phyloP scores from a whole-genome alignment of 2,888 invertebrate species.

The Flexamia atlantica region DNA sequence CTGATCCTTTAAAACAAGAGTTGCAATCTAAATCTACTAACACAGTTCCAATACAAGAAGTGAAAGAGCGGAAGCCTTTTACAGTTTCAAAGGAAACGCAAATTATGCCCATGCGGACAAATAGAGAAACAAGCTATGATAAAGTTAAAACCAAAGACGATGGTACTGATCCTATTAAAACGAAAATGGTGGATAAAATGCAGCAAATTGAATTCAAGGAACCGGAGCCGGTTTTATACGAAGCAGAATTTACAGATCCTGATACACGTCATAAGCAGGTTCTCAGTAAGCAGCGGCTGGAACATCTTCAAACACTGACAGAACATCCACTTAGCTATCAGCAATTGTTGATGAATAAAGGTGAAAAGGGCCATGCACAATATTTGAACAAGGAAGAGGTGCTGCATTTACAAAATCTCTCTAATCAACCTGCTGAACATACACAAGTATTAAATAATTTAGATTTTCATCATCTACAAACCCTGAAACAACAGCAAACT shows the following conservation, averaged over 20 bases:
- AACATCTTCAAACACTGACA: background rate
- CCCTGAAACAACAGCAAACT: background rate
- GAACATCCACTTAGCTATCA: background rate
- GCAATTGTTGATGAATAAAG: background rate
- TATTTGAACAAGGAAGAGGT: background rate
- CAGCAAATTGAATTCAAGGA: constrained; percentile 1
- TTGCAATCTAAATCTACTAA: background rate
- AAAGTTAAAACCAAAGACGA: background rate
- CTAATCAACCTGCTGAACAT: background rate
- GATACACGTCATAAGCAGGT: background rate
- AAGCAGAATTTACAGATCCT: background rate
- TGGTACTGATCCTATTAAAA: background rate
- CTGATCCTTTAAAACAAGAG: background rate
- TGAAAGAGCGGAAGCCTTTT: background rate
- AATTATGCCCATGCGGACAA: background rate
- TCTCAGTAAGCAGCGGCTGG: background rate
- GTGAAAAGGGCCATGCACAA: background rate
- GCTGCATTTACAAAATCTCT: background rate
- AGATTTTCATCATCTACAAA: background rate
- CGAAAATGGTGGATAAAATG: background rate
- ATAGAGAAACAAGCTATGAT: constrained; percentile 4
- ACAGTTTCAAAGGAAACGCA: background rate
- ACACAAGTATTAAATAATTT: background rate
- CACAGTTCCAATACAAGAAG: background rate
- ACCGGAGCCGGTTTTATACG: background rate